Conservation (phyloP, 2,113 vertebrate genomes). For the Ia io region DNA sequence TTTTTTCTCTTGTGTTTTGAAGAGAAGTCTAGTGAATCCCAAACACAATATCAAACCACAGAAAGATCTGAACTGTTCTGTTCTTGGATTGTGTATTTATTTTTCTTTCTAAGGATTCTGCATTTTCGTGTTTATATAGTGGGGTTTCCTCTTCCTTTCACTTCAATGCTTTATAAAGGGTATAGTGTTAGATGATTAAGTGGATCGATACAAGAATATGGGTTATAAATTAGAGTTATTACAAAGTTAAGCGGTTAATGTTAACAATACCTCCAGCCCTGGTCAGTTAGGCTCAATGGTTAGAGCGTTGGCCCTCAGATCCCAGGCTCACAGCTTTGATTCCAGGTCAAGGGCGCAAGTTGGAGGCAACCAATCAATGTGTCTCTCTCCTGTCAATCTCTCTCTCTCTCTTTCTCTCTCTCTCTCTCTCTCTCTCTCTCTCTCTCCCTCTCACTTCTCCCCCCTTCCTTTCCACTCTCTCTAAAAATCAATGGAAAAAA, state of each 20-base stretch:
- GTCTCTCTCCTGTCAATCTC: no score
- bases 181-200: neutral
- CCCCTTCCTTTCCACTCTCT: no score
- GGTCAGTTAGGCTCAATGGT: no score
- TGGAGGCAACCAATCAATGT: no score
- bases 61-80: neutral
- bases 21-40: neutral
- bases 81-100: neutral
- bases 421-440: no score
- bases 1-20: constrained; percentile 16
- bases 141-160: neutral
- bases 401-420: no score
- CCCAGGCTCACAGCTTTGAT: no score
- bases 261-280: neutral
- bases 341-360: no score
- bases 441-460: no score
- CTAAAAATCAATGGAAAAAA: no score
- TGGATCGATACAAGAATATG: neutral
- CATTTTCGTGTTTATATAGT: neutral
- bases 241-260: neutral
- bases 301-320: no score
- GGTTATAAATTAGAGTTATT: neutral
- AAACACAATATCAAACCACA: neutral
- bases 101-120: neutral
- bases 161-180: neutral